These are phyloP conservation scores for Calyptommatus sinebrachiatus DNA, from an alignment of 2,113 vertebrate genomes.

Conservation along the genomic window DNA sequence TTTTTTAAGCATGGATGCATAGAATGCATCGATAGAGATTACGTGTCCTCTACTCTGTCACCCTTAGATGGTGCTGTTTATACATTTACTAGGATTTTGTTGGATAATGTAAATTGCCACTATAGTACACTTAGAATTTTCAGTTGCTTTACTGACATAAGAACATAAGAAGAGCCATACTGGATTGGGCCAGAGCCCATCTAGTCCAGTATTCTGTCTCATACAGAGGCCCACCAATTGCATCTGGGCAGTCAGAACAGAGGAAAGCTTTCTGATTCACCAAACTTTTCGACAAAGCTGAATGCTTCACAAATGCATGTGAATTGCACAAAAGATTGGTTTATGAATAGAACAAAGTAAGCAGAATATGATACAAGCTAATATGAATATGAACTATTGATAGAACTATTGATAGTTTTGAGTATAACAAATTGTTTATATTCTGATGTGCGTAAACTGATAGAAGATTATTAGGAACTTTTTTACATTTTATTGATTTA, in stretches of 20 bases:
- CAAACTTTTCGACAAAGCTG: neutral
- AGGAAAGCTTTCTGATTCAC: neutral
- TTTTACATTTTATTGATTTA: too few relatives aligned
- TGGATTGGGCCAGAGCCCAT: too few relatives aligned
- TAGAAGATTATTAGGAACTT: too few relatives aligned
- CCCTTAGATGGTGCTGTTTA: slow-evolving; percentile 61
- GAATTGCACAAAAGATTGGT: neutral
- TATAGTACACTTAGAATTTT: neutral
- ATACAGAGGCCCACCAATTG: too few relatives aligned
- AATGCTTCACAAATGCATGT: slow-evolving; percentile 1
- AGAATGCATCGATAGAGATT: accelerated
- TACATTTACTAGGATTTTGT: neutral
- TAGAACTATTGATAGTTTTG: too few relatives aligned
- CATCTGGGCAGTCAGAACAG: too few relatives aligned
- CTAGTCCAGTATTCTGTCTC: too few relatives aligned
- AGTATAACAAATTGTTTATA: too few relatives aligned
- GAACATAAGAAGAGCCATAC: too few relatives aligned
- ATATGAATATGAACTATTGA: too few relatives aligned
- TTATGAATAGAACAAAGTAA: neutral
- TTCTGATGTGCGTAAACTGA: too few relatives aligned
- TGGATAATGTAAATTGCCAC: neutral
- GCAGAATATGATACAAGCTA: too few relatives aligned
- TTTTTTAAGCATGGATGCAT: neutral
- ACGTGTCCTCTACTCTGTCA: slow-evolving; percentile 33
- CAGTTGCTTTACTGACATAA: neutral